These are phyloP conservation scores for Xestia ashworthii DNA, from an alignment of 2,888 invertebrate species.

Conservation along the genomic window DNA sequence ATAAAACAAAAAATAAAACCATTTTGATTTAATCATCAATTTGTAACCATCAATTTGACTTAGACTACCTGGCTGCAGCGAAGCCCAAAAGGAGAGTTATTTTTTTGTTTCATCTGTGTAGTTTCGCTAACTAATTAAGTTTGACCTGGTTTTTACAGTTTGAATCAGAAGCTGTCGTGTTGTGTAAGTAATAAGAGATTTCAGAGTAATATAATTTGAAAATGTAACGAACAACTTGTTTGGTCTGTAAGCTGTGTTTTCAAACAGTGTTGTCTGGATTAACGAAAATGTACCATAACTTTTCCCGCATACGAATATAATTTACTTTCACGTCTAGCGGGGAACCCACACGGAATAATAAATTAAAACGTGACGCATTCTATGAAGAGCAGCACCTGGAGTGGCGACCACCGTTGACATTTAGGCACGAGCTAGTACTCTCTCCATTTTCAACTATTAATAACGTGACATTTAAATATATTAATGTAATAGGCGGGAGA, in stretches of 20 bases:
- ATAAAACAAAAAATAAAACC: neutral
- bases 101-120: neutral
- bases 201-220: neutral
- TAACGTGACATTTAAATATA: constrained; percentile 53
- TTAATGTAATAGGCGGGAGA: constrained; percentile 7
- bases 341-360: constrained; percentile 27
- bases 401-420: constrained; percentile 40
- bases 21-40: neutral
- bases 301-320: constrained; percentile 6
- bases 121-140: neutral
- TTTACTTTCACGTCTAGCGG: constrained; percentile 6
- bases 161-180: neutral
- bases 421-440: constrained; percentile 23
- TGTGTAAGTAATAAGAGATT: neutral
- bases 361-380: constrained; percentile 29
- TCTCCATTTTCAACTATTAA: constrained; percentile 33
- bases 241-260: neutral
- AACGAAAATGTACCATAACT: neutral
- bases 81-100: no score
- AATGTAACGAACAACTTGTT: neutral
- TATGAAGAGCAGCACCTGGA: constrained; percentile 40
- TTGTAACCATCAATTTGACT: no score
- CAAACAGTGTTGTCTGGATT: neutral
- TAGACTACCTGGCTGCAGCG: no score
- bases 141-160: neutral